Base-by-base conservation (phyloP, 2,888 invertebrate species). In the Erpobdella octoculata region DNA sequence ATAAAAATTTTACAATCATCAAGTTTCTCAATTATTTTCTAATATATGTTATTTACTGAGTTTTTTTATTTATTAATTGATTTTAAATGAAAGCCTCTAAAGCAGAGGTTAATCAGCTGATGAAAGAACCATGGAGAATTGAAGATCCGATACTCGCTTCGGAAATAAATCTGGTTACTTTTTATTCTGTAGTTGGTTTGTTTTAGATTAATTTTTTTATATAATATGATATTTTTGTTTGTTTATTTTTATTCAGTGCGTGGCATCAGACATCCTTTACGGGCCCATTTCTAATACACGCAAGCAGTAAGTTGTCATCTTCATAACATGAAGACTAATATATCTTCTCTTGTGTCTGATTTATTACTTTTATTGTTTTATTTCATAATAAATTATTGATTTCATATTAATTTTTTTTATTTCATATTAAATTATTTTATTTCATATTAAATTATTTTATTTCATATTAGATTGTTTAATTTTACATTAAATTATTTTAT, bases 181-280 rank as follows among this genome's bases (percentile, higher is more conserved):
- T 1, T n/a, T 53, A 21, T n/a, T n/a, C n/a, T n/a, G n/a, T n/a
- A n/a, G n/a, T n/a, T n/a, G n/a, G n/a, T n/a, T 53, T 12, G 28
- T 6, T 53, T 25, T 21, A 21, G 25, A 3, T 48, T 48, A 53
- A 53, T 53, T 25, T 18, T n/a, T 5, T 18, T 53, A 53, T 12
- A 25, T 25, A 25, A 25, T 53, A 53, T 18, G 8, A 25, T 6
- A 6, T 53, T 53, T 3, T n/a, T 53, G 18, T 53, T 12, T 1
- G 5, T 4, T 53, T 53, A 2, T 5, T 12, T 53, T 31, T n/a
- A 67, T 77, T 77, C 83, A 91, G 88, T 91, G 90, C 79, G 86
- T 89, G 8, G 85, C 90, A 75, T 88, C 89, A 83, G 93, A 94
- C 81, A 90, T 90, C 79, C 88, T 89, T 75, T 92, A 93, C 84